Conservation (phyloP, 2,113 vertebrate genomes). For the Oreotragus oreotragus region DNA sequence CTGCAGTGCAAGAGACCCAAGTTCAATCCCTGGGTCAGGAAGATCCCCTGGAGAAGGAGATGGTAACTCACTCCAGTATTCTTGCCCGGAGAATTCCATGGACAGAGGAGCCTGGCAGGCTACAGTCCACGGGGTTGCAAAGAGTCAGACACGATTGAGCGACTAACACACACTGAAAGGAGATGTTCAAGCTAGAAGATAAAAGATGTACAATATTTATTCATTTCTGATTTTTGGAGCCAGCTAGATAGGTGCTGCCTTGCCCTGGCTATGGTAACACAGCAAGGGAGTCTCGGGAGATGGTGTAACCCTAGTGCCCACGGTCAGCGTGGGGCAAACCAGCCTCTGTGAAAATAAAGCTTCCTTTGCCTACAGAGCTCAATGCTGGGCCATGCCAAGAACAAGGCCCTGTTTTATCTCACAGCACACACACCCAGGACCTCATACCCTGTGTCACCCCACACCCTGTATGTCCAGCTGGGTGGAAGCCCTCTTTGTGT, state of each 20-base stretch:
- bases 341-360: background rate
- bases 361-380: background rate
- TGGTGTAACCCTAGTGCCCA: background rate
- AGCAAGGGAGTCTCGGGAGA: background rate
- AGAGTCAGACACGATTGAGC: background rate
- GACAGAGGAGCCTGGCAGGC: background rate
- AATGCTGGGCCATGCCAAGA: background rate
- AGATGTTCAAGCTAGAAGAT: background rate
- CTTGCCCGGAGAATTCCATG: background rate
- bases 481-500: background rate
- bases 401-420: slow-evolving; percentile 24
- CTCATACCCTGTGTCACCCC: background rate
- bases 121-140: accelerated
- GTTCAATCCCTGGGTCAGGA: background rate
- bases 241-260: background rate
- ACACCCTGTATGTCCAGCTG: background rate
- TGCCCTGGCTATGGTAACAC: background rate
- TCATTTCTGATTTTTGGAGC: background rate
- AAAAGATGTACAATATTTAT: background rate
- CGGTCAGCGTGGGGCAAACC: background rate
- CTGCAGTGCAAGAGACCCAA: background rate
- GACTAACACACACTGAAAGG: background rate
- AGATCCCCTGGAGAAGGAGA: background rate
- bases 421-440: background rate
- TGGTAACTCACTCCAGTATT: background rate